Evolutionary conservation across 2,888 invertebrate species (phyloP), one percentile per base, ranked within the genome.

Genomic region (Eumacrocentrus americanus): DNA sequence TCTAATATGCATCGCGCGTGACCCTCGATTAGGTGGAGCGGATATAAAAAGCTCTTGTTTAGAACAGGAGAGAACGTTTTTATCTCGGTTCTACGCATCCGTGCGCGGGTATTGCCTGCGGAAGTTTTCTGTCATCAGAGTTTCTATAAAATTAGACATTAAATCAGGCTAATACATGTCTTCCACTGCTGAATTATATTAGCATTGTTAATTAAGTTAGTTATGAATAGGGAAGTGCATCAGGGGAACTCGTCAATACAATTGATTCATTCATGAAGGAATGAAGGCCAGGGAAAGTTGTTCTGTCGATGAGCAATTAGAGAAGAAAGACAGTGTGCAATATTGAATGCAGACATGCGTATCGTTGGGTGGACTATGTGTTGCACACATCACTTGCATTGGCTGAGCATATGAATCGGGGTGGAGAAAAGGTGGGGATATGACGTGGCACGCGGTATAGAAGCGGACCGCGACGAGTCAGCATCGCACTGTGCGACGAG

Each of bases 401-500:
- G 23, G 7, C n/a, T 11, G 29, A 20, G 11, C 25, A 25, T n/a
- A 46, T n/a, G 34, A 18, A 18, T 11, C 9, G 42, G 34, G 34
- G 12, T 4, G 44, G 23, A 34, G 12, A 34, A 18, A 11, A 16
- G 63, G 67, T 64, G 64, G 66, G 66, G 67, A 63, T 63, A 62
- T 66, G 67, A 66, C 65, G 67, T 67, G 64, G 67, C 67, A 62
- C 53, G 44, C 25, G 38, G 57, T 55, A 52, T 58, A 44, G 51
- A 56, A 48, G 61, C 50, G 58, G 57, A 23, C n/a, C 7, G 25
- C 25, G 60, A 54, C 50, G 52, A 56, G 58, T 61, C 34, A 60
- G 61, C 62, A 46, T 50, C 50, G 29, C 29, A 29, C 5, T 29
- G 29, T 9, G 29, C 44, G 40, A 44, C 61, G 23, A 40, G 46